phyloP scores from a whole-genome alignment of 92 coral and sea anemone genomes.

The Galaxea fascicularis region DNA sequence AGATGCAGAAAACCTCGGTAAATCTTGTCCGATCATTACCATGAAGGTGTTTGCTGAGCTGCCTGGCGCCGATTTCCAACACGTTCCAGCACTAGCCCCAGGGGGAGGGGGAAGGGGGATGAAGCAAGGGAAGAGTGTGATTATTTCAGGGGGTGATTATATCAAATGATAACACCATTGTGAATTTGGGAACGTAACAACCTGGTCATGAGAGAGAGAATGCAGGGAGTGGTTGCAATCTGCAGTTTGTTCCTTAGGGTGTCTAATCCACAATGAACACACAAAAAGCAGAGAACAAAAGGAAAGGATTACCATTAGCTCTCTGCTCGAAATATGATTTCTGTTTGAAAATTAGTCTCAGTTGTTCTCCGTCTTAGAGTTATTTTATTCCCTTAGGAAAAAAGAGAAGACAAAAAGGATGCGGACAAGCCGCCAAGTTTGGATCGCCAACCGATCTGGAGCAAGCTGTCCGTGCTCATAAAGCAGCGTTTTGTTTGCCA shows the following conservation, averaged over 20 bases:
- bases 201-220: too few species aligned
- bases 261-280: too few species aligned
- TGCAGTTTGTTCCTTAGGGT: too few species aligned
- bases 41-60: neutral
- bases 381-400: neutral
- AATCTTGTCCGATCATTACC: neutral
- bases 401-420: neutral
- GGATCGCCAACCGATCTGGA: slow-evolving; percentile 18
- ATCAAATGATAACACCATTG: too few species aligned
- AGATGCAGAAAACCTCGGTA: slow-evolving; percentile 7
- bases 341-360: neutral
- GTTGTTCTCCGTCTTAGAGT: neutral
- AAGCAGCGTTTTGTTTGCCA: neutral
- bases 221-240: too few species aligned
- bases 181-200: too few species aligned
- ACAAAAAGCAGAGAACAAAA: too few species aligned
- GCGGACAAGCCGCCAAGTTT: neutral
- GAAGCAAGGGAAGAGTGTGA: too few species aligned
- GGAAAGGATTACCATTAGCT: neutral
- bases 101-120: too few species aligned
- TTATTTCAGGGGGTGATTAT: too few species aligned
- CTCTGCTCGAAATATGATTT: neutral
- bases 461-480: slow-evolving; percentile 3
- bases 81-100: too few species aligned
- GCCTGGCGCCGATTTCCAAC: too few species aligned